These are phyloP conservation scores for Eilema griseolum DNA, from an alignment of 2,888 invertebrate genomes.

Conservation along the genomic window DNA sequence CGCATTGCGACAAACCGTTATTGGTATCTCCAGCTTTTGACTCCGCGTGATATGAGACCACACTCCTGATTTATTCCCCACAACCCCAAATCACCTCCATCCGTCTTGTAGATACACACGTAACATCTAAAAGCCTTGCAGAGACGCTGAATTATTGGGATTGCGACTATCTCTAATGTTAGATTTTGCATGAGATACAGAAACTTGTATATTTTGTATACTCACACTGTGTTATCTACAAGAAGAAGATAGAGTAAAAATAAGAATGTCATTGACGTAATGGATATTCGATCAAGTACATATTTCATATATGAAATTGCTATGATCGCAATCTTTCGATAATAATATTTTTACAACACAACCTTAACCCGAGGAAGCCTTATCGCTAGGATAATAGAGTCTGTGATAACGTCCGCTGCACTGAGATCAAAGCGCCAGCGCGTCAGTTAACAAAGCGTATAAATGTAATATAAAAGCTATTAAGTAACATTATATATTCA, in stretches of 20 bases:
- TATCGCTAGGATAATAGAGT: neutral
- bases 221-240: neutral
- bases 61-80: conserved; percentile 7
- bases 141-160: neutral
- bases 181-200: neutral
- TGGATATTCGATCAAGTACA: neutral
- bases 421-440: neutral
- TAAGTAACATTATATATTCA: neutral
- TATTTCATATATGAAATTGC: neutral
- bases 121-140: neutral
- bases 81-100: neutral
- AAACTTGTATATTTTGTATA: neutral
- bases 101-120: neutral
- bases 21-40: conserved; percentile 10
- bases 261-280: neutral
- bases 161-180: neutral
- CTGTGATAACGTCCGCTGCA: neutral
- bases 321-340: neutral
- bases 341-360: neutral
- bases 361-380: neutral
- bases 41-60: neutral
- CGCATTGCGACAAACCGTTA: conserved; percentile 47
- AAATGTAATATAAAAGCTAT: no score
- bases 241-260: neutral
- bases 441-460: neutral